A percentile compares a stretch with the other conserved stretches of the same genome.
phyloP scores from a whole-genome alignment of 2,113 vertebrate genomes.

The Octodon degus region DNA sequence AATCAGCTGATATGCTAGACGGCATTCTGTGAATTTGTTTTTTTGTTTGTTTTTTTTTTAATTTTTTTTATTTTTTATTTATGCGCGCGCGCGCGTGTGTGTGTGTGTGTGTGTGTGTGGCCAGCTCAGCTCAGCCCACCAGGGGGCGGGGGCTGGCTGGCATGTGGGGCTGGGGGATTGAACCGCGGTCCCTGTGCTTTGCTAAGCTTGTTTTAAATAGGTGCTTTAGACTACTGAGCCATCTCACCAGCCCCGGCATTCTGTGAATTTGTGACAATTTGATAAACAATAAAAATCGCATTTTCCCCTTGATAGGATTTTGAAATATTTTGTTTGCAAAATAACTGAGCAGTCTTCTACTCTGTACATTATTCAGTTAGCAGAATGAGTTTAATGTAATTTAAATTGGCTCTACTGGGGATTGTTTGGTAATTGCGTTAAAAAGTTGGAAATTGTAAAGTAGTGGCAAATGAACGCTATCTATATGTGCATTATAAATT shows the following conservation, averaged over 20 bases:
- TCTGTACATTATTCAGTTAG: neutral
- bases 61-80: too few relatives aligned
- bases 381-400: neutral
- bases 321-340: conserved; percentile 33
- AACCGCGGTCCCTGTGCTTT: too few relatives aligned
- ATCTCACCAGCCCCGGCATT: too few relatives aligned
- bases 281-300: neutral
- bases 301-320: neutral
- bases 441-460: neutral
- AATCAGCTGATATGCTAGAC: neutral
- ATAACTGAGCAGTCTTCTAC: neutral
- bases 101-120: too few relatives aligned
- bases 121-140: too few relatives aligned
- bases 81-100: too few relatives aligned
- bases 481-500: neutral
- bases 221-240: too few relatives aligned
- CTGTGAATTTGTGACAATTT: neutral
- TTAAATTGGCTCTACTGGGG: neutral
- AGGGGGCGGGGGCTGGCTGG: too few relatives aligned
- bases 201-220: too few relatives aligned
- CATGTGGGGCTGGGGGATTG: too few relatives aligned
- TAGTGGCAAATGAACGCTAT: neutral
- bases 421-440: neutral
- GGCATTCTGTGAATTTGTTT: neutral
- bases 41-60: too few relatives aligned